phyloP scores from a whole-genome alignment of 2,888 invertebrate genomes.

The Torymus aiolomorphi region DNA sequence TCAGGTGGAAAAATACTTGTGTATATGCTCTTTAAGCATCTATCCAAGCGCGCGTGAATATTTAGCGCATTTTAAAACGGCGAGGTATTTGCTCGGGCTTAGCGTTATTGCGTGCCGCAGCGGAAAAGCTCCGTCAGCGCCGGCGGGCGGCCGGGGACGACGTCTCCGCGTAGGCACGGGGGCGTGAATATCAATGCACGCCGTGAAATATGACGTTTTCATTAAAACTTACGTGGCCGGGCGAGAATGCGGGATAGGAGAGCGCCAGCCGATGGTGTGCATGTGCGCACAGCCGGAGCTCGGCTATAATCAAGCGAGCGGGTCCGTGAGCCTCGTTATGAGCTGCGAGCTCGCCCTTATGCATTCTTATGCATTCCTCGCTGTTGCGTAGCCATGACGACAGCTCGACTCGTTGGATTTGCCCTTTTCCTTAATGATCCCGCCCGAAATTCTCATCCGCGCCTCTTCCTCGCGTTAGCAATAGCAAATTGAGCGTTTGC shows the following conservation, averaged over 20 bases:
- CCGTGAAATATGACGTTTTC: conserved; percentile 67
- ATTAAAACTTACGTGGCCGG: conserved; percentile 66
- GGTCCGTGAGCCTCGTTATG: conserved; percentile 21
- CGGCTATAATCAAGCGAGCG: no score
- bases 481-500: no score
- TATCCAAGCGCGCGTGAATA: neutral
- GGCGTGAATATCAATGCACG: conserved; percentile 65
- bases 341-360: neutral
- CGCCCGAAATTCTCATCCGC: neutral
- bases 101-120: conserved; percentile 38
- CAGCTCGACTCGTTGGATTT: conserved; percentile 62
- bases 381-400: conserved; percentile 40
- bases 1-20: no score
- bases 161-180: neutral
- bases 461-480: no score
- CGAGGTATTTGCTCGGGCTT: conserved; percentile 10
- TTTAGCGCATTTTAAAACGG: conserved; percentile 29
- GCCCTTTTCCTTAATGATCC: conserved; percentile 65
- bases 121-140: conserved; percentile 22
- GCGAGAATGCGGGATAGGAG: neutral
- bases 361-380: conserved; percentile 24
- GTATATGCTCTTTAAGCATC: no score
- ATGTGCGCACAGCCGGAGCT: no score
- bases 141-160: conserved; percentile 22
- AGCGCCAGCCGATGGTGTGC: no score